phyloP scores from a whole-genome alignment of 2,797 vertebrate genomes.

The Coilia nasus region DNA sequence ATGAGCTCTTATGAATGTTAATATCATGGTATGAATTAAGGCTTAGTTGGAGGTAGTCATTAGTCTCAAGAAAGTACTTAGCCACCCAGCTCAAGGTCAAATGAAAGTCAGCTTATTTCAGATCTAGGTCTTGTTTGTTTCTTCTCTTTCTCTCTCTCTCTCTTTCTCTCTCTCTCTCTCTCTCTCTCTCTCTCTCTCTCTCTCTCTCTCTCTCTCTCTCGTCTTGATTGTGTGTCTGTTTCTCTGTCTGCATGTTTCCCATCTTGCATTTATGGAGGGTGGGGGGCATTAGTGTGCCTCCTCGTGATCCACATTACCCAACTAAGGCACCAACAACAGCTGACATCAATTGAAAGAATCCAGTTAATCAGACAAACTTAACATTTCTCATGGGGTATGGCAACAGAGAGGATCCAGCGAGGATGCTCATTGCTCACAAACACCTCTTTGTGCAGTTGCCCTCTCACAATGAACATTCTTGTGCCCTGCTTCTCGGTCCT shows the following conservation, averaged over 20 bases:
- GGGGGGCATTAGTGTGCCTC: slow-evolving; percentile 33
- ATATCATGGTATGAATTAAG: background rate
- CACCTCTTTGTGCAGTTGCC: slow-evolving; percentile 30
- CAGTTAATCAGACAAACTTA: background rate
- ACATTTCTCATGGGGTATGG: slow-evolving; percentile 27
- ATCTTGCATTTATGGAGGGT: background rate
- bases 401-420: background rate
- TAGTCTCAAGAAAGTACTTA: background rate
- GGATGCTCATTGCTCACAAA: slow-evolving; percentile 23
- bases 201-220: background rate
- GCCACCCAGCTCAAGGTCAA: background rate
- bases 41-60: background rate
- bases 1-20: background rate
- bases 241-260: background rate
- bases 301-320: slow-evolving; percentile 70
- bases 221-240: background rate
- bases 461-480: slow-evolving; percentile 16
- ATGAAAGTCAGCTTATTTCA: background rate
- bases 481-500: background rate
- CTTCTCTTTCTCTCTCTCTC: background rate
- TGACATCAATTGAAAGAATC: slow-evolving; percentile 56
- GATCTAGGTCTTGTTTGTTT: background rate
- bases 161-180: slow-evolving; percentile 2
- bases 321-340: slow-evolving; percentile 60
- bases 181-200: background rate